phyloP scores from a whole-genome alignment of 2,113 vertebrate genomes.

The Motacilla alba region DNA sequence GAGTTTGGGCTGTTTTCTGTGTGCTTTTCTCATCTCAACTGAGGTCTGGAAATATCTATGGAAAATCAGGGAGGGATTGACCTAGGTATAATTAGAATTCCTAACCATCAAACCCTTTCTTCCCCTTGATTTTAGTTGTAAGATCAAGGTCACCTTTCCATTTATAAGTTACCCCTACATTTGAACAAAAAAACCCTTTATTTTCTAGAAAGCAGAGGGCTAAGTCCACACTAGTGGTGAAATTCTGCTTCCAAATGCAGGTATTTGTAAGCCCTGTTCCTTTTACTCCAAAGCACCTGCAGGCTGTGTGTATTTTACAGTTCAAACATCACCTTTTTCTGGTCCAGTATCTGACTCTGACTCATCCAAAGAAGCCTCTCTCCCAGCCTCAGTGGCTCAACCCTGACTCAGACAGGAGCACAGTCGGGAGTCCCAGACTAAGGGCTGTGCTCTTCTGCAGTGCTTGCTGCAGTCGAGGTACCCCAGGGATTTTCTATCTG shows the following conservation, averaged over 20 bases:
- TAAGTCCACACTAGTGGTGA: not conserved
- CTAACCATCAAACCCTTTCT: not conserved
- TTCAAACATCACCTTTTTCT: not conserved
- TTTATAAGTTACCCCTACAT: not conserved
- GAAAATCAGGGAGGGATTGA: not conserved
- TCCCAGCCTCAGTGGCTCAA: not conserved
- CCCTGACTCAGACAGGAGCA: not conserved
- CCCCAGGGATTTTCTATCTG: not conserved
- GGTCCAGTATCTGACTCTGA: not conserved
- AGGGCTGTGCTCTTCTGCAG: not conserved
- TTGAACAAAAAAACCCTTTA: not conserved
- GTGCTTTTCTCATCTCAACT: not conserved
- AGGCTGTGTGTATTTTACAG: not conserved
- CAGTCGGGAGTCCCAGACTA: not conserved
- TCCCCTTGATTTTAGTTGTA: not conserved
- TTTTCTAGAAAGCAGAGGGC: not conserved
- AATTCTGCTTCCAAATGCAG: not conserved
- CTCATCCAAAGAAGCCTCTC: not conserved
- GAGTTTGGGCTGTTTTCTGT: not conserved
- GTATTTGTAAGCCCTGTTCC: not conserved
- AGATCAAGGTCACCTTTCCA: not conserved
- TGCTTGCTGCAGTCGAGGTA: not conserved
- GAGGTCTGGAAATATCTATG: not conserved
- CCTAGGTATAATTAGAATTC: not conserved
- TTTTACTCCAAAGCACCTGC: not conserved